These are phyloP conservation scores for Oscarella lobularis DNA, from an alignment of 37 sponge, comb jelly and placozoan genomes.

Conservation along the genomic window DNA sequence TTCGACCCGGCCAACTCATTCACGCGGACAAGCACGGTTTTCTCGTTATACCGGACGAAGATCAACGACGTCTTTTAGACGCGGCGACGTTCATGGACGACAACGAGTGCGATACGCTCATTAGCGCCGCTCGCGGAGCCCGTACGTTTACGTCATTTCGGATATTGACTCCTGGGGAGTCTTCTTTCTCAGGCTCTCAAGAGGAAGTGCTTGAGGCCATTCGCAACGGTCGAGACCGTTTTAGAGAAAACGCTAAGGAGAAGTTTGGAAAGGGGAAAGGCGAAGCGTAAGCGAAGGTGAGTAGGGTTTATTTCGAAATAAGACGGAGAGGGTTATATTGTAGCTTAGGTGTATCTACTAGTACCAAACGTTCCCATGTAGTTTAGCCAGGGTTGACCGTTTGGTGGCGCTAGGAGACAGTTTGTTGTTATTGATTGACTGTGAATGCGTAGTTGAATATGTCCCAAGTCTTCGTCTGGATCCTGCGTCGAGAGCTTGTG, in stretches of 20 bases:
- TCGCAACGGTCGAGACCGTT: not conserved
- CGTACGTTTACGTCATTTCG: too few species aligned
- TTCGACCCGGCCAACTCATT: not conserved
- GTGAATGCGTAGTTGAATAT: too few species aligned
- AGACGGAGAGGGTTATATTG: too few species aligned
- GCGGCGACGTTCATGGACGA: not conserved
- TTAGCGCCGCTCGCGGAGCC: not conserved
- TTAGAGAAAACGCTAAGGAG: not conserved
- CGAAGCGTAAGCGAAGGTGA: not conserved
- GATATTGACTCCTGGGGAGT: too few species aligned
- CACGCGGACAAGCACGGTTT: constrained; percentile 2
- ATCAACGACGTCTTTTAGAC: not conserved
- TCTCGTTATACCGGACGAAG: not conserved
- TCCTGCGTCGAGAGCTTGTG: too few species aligned
- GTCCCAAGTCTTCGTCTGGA: too few species aligned
- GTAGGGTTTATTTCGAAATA: too few species aligned
- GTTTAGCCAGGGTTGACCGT: not conserved
- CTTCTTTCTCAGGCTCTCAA: not conserved
- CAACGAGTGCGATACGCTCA: not conserved
- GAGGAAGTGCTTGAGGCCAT: not conserved
- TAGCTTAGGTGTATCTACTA: too few species aligned
- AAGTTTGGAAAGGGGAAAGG: not conserved
- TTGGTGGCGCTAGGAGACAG: too few species aligned
- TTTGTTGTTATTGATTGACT: too few species aligned
- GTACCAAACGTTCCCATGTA: not conserved